These are phyloP conservation scores for Plagodis pulveraria DNA, from an alignment of 2,888 invertebrate genomes.

Conservation along the genomic window DNA sequence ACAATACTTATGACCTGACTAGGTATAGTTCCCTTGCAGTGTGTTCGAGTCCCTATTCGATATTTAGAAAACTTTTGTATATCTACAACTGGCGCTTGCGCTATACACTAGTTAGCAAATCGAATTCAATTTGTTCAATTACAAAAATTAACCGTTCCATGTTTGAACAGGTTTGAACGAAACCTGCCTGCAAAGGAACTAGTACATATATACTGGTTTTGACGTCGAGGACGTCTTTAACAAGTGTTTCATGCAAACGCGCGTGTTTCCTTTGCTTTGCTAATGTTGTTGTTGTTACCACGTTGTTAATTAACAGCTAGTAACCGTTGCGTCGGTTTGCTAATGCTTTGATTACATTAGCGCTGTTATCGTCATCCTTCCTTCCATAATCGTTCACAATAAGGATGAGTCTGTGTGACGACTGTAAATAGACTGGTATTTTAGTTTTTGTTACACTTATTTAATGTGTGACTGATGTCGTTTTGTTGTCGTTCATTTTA, in stretches of 20 bases:
- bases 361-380: conserved; percentile 13
- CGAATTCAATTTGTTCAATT: too few relatives aligned
- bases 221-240: conserved; percentile 14
- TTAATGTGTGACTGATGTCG: not conserved
- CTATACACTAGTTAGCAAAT: too few relatives aligned
- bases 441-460: not conserved
- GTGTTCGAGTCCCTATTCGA: too few relatives aligned
- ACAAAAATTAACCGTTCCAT: too few relatives aligned
- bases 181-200: conserved; percentile 3
- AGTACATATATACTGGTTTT: not conserved
- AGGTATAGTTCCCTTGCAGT: too few relatives aligned
- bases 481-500: not conserved
- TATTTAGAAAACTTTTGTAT: too few relatives aligned
- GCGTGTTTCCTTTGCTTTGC: conserved; percentile 19
- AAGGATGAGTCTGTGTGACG: conserved; percentile 2
- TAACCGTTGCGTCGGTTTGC: conserved; percentile 30
- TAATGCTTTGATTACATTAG: conserved; percentile 27
- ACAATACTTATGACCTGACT: too few relatives aligned
- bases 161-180: too few relatives aligned
- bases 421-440: not conserved
- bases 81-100: too few relatives aligned
- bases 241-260: conserved; percentile 13
- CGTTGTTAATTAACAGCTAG: conserved; percentile 30
- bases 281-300: conserved; percentile 27
- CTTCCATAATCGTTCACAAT: conserved; percentile 1